phyloP scores from a whole-genome alignment of 2,888 invertebrate genomes.

The Oligia strigilis region DNA sequence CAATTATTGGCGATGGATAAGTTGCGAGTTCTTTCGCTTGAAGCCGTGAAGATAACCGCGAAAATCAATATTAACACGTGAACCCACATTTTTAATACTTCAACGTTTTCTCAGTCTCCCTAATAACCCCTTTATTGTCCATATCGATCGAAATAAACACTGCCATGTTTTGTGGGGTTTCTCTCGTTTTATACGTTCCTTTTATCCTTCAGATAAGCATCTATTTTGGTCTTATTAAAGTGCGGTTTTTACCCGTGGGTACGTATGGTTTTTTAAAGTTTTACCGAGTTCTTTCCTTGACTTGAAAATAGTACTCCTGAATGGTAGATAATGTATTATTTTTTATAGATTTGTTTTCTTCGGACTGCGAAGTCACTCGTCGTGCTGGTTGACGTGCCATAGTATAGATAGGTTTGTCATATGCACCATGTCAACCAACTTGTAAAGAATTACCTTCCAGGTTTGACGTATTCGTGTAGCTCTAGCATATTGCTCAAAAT shows the following conservation, averaged over 20 bases:
- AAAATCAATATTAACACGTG: constrained; percentile 7
- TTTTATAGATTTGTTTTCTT: neutral
- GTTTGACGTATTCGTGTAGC: neutral
- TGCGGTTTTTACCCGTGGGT: neutral
- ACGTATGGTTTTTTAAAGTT: neutral
- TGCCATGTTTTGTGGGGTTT: neutral
- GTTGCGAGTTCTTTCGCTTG: neutral
- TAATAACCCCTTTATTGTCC: neutral
- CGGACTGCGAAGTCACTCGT: neutral
- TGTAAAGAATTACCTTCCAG: neutral
- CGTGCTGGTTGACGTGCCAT: neutral
- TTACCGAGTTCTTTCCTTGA: neutral
- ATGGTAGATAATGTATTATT: neutral
- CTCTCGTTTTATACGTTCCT: neutral
- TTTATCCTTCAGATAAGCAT: constrained; percentile 11
- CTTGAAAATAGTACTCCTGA: neutral
- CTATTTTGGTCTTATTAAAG: neutral
- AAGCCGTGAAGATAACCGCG: constrained; percentile 4
- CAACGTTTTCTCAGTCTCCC: neutral
- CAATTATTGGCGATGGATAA: neutral
- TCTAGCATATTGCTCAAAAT: too few species aligned
- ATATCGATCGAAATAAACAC: neutral
- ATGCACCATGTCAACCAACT: neutral
- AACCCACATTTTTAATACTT: constrained; percentile 13
- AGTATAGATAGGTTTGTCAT: neutral